Base-by-base conservation (phyloP, 2,888 invertebrate genomes). In the Epirrhoe alternata region DNA sequence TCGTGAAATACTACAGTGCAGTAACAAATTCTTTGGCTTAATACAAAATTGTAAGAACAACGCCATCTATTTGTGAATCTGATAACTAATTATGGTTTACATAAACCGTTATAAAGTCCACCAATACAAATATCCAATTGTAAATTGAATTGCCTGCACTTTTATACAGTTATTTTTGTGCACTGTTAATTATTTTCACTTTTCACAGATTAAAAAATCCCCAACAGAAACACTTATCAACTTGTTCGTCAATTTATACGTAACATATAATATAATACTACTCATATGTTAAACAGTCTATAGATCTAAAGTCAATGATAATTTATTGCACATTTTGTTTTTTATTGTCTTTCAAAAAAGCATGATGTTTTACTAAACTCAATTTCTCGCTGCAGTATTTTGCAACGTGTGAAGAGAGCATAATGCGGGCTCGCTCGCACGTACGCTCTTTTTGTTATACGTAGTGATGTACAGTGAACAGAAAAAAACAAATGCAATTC, bases 101-200 rank as follows among this genome's bases (percentile, higher is more conserved):
- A 24, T 8, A 42, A 42, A 42, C 12, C 12, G 38, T 38, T 38
- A 10, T 1, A 16, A 30, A 8, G 17, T 52, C 47, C 61, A 62
- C 61, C 58, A 64, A 59, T 45, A 16, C 55, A 47, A 52, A 65
- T 68, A 50, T n/a, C 54, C 47, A 35, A 42, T n/a, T 55, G 45
- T 64, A 56, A 61, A 60, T 64, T 64, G 55, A 60, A 56, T 59
- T 68, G 68, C 68, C 64, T 68, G 68, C 61, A 61, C 64, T 64
- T 54, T 61, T 38, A 33, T 38, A 42, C 58, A 65, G 24, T 45
- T 59, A 51, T 14, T 55, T 66, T 61, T 61, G 53, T 61, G 66
- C 66, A 66, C 66, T 61, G 31, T 61, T 51, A n/a, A 14, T 49
- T 33, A 56, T 42, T 38, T 50, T 47, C 45, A 61, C 49, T 54